A percentile compares a stretch with the other conserved stretches of the same genome.
phyloP scores from a whole-genome alignment of 2,113 vertebrate genomes.

The Xiphophorus hellerii region DNA sequence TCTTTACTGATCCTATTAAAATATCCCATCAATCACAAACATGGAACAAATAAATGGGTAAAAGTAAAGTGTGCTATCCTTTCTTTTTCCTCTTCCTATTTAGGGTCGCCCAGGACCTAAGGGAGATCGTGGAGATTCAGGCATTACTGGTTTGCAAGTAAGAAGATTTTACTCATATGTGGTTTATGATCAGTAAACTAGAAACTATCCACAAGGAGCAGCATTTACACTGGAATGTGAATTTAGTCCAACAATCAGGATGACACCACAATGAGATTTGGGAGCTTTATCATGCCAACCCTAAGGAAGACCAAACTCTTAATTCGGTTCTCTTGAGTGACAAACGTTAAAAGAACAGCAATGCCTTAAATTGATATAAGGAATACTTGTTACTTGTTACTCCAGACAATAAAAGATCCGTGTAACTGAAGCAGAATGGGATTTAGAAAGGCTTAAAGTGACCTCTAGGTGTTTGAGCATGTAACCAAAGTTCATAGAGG shows the following conservation, averaged over 20 bases:
- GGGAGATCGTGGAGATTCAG: conserved; percentile 91
- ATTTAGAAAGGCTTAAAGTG: conserved; percentile 13
- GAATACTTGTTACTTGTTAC: conserved; percentile 46
- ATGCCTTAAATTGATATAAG: conserved; percentile 63
- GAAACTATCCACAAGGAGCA: conserved; percentile 50
- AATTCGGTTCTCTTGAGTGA: conserved; percentile 58
- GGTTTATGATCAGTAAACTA: conserved; percentile 71
- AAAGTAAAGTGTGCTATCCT: conserved; percentile 28
- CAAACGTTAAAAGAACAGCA: conserved; percentile 52
- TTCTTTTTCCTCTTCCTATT: conserved; percentile 17
- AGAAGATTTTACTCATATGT: conserved; percentile 63
- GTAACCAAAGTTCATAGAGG: background rate
- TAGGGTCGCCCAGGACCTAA: conserved; percentile 95
- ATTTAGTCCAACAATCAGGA: conserved; percentile 56
- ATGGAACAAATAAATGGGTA: conserved; percentile 8
- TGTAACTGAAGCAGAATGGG: conserved; percentile 39
- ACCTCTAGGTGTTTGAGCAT: background rate
- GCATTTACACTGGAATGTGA: conserved; percentile 62
- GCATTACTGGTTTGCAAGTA: conserved; percentile 85
- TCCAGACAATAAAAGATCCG: conserved; percentile 58
- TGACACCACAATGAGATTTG: conserved; percentile 70
- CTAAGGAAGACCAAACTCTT: conserved; percentile 51
- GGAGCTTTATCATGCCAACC: conserved; percentile 61
- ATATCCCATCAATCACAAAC: conserved; percentile 50
- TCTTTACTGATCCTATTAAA: conserved; percentile 47